Conservation (phyloP, 2,797 vertebrate genomes). For the Rhadinocentrus ornatus region DNA sequence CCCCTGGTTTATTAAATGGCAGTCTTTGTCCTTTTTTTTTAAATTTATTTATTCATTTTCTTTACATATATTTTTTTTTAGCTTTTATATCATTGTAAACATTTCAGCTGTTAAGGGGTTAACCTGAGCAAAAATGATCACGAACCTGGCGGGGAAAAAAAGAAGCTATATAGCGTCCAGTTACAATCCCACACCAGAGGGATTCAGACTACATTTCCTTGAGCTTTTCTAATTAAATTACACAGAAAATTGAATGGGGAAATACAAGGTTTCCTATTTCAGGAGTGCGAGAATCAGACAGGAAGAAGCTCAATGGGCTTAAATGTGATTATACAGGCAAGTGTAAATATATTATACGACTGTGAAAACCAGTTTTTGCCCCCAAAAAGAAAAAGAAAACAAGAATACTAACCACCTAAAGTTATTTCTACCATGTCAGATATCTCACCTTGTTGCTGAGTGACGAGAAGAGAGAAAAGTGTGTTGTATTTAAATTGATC, state of each 20-base stretch:
- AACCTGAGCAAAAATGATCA: slow-evolving; percentile 28
- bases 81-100: too few relatives aligned
- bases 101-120: not conserved
- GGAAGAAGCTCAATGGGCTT: slow-evolving; percentile 31
- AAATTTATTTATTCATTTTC: too few relatives aligned
- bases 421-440: slow-evolving; percentile 2
- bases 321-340: slow-evolving; percentile 55
- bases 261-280: slow-evolving; percentile 61
- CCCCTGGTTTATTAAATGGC: too few relatives aligned
- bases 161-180: slow-evolving; percentile 49
- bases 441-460: not conserved
- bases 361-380: slow-evolving; percentile 19
- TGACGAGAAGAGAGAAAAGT: not conserved
- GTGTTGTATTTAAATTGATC: not conserved
- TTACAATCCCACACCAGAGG: slow-evolving; percentile 48
- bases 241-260: slow-evolving; percentile 48
- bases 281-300: slow-evolving; percentile 27
- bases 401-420: not conserved
- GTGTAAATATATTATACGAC: slow-evolving; percentile 41
- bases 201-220: slow-evolving; percentile 54
- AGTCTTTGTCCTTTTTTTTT: not conserved
- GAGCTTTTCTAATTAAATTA: slow-evolving; percentile 68
- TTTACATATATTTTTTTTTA: too few relatives aligned
- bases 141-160: slow-evolving; percentile 10
- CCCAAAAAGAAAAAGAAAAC: slow-evolving; percentile 8